Base-by-base conservation (phyloP, 1,140 invertebrate genomes). In the Bombus polaris region DNA sequence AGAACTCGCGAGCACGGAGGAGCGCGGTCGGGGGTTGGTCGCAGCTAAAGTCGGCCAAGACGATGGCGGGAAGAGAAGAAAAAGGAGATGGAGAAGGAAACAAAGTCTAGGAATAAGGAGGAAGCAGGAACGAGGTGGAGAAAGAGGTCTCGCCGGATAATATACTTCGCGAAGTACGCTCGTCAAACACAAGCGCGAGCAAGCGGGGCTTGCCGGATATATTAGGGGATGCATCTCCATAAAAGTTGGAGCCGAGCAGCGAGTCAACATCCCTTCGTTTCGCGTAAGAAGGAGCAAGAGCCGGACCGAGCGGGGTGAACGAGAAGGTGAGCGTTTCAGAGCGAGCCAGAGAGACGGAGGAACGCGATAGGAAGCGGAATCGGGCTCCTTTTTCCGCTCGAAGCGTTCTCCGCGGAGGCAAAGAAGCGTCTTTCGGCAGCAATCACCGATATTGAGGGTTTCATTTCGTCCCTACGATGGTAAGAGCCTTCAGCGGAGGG, bases 391-490 rank as follows among this genome's bases (percentile, higher is more conserved):
- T 90, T 90, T 90, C 88, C 87, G 74, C 89, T 86, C 57, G 71
- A 86, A 82, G 77, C 82, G 88, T 59, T 82, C 62, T 73, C 37
- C 62, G 83, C 72, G 78, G 57, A 86, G 92, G 91, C 90, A 90
- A 92, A 89, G 88, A 90, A 94, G 91, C 94, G 94, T 95, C 94
- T 94, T 94, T 94, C 91, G 93, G 91, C 91, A 94, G 94, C 93
- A 95, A 95, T 95, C 94, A 94, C 94, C 94, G 94, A 95, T 95
- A 95, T 95, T 95, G 94, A 95, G 94, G 93, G 91, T 94, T 95
- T 95, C 94, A 95, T 95, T 95, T 95, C 94, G 90, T 93, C 92
- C 93, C 92, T 93, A 73, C 76, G 86, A 74, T 80, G 83, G 89
- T 81, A 81, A 90, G 89, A 90, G 88, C 74, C 53, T 39, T n/a